Conservation (phyloP, 2,888 invertebrate species). For the Vanessa cardui region DNA sequence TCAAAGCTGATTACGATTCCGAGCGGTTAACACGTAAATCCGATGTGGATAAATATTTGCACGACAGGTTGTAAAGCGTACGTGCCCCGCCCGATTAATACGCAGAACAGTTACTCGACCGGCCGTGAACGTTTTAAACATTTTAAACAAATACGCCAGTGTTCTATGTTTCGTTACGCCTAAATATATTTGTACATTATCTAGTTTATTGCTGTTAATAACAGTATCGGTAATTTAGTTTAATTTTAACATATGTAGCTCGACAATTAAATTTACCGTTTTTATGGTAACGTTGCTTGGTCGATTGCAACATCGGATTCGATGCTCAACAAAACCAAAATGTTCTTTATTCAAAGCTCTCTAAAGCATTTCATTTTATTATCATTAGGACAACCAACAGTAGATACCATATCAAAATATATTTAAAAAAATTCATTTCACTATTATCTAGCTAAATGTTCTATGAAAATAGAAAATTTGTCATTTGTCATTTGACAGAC, state of each 20-base stretch:
- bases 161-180: constrained; percentile 9
- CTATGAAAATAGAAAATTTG: too few species aligned
- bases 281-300: too few species aligned
- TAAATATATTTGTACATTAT: neutral
- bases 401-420: too few species aligned
- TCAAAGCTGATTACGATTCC: constrained; percentile 79
- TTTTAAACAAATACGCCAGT: constrained; percentile 33
- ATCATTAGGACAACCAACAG: too few species aligned
- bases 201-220: constrained; percentile 6
- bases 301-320: too few species aligned
- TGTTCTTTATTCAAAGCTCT: too few species aligned
- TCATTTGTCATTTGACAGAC: too few species aligned
- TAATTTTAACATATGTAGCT: neutral
- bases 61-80: constrained; percentile 76
- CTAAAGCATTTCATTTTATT: too few species aligned
- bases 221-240: neutral
- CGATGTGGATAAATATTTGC: constrained; percentile 80
- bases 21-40: constrained; percentile 75
- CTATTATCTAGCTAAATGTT: too few species aligned
- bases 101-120: constrained; percentile 71
- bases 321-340: too few species aligned
- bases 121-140: constrained; percentile 46
- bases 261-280: neutral
- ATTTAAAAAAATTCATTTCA: too few species aligned
- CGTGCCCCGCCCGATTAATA: constrained; percentile 70